Evolutionary conservation across 23 tunicate genomes (phyloP).

Genomic region (Halocynthia aurantium): DNA sequence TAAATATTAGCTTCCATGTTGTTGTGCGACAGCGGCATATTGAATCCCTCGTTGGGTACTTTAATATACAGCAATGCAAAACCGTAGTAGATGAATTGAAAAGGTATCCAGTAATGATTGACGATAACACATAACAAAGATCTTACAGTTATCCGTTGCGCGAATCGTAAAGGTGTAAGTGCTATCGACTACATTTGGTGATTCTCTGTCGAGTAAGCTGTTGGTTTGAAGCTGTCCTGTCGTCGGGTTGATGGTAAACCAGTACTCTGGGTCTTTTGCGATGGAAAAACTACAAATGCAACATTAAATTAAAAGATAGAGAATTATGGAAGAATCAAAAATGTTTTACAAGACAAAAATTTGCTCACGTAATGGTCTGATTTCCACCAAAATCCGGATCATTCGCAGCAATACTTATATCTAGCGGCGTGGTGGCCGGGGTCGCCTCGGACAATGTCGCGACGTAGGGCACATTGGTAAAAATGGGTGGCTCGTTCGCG

Average conservation of each 20-base stretch:
- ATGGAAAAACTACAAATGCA: background rate
- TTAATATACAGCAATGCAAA: background rate
- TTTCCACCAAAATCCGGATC: constrained; percentile 72
- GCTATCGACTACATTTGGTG: constrained; percentile 31
- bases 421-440: background rate
- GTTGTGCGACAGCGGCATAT: too few relatives aligned
- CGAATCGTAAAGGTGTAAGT: constrained; percentile 30
- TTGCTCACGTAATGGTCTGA: constrained; percentile 45
- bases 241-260: constrained; percentile 45
- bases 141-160: constrained; percentile 59
- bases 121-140: too few relatives aligned
- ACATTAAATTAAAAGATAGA: background rate
- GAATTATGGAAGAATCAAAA: background rate
- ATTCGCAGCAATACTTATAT: constrained; percentile 23
- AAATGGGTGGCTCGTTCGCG: constrained; percentile 81
- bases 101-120: background rate
- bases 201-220: constrained; percentile 58
- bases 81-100: background rate
- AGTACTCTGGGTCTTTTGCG: constrained; percentile 25
- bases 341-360: background rate
- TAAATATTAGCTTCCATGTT: too few relatives aligned
- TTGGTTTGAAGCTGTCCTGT: constrained; percentile 28
- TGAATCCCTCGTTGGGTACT: too few relatives aligned
- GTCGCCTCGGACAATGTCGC: background rate
- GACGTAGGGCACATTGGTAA: constrained; percentile 35